Conservation (phyloP, 1,140 invertebrate genomes). For the Schmidtea mediterranea region DNA sequence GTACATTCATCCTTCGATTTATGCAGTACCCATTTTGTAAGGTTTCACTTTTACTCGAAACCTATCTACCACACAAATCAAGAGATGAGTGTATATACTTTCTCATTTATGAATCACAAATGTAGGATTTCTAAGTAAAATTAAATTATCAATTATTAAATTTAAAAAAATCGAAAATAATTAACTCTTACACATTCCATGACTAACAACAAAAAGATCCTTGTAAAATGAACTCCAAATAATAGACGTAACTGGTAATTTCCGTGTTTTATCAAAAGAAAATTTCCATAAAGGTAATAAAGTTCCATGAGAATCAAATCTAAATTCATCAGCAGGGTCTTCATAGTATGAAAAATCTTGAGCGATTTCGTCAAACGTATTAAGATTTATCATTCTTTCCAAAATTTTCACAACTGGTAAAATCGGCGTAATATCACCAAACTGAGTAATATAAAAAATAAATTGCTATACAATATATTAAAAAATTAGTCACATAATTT, state of each 20-base stretch:
- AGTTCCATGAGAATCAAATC: constrained; percentile 53
- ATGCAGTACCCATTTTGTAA: too few species aligned
- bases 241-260: constrained; percentile 51
- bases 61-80: too few species aligned
- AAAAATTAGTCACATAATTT: too few species aligned
- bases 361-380: constrained; percentile 58
- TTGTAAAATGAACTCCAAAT: constrained; percentile 60
- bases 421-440: constrained; percentile 20
- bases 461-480: too few species aligned
- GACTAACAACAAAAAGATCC: constrained; percentile 63
- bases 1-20: too few species aligned
- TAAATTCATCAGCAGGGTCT: constrained; percentile 68
- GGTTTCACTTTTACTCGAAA: too few species aligned
- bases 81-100: too few species aligned
- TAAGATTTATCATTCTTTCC: constrained; percentile 73
- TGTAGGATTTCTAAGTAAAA: too few species aligned
- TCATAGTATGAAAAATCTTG: constrained; percentile 72
- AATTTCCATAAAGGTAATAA: constrained; percentile 74
- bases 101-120: too few species aligned
- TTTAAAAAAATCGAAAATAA: too few species aligned
- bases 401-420: constrained; percentile 42
- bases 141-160: too few species aligned
- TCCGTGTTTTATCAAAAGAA: constrained; percentile 30
- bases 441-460: constrained; percentile 9
- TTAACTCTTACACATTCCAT: constrained; percentile 46